phyloP scores from a whole-genome alignment of 2,888 invertebrate species.

The Strigamia transsilvanica region DNA sequence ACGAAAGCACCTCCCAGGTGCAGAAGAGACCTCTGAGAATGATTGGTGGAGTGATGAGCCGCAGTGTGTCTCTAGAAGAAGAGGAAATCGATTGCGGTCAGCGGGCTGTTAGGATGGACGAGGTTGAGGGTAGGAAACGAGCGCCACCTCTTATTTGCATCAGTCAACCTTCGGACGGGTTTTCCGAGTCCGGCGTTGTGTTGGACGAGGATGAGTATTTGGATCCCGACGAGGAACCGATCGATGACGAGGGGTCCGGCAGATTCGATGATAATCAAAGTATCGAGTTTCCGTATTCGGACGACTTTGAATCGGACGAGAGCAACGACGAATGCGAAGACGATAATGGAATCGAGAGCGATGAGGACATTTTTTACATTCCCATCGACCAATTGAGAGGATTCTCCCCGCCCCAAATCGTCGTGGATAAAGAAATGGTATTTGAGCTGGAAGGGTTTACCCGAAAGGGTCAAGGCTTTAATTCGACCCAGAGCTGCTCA shows the following conservation, averaged over 20 bases:
- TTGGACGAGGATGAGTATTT: background rate
- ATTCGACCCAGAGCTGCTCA: conserved; percentile 19
- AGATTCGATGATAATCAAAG: background rate
- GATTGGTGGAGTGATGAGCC: conserved; percentile 37
- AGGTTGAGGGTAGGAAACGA: background rate
- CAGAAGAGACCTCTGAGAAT: conserved; percentile 28
- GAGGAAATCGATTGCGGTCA: conserved; percentile 7
- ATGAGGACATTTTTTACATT: conserved; percentile 51
- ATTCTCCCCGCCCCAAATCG: background rate
- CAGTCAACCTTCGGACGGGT: conserved; percentile 5
- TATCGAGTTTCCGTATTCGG: conserved; percentile 22
- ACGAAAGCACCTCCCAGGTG: background rate
- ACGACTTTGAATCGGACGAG: conserved; percentile 52
- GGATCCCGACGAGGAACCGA: background rate
- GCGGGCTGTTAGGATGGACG: background rate
- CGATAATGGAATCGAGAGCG: conserved; percentile 43
- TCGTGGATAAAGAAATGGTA: conserved; percentile 4
- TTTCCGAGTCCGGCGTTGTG: conserved; percentile 11
- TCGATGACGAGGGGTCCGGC: background rate
- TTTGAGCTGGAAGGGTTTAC: background rate
- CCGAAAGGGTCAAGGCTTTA: conserved; percentile 4
- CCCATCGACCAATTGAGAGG: conserved; percentile 38
- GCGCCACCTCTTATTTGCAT: conserved; percentile 11
- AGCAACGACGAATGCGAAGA: conserved; percentile 32
- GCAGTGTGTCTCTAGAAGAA: conserved; percentile 9